These are phyloP conservation scores for Mirza zaza DNA, from an alignment of 2,113 vertebrate species.

Conservation along the genomic window DNA sequence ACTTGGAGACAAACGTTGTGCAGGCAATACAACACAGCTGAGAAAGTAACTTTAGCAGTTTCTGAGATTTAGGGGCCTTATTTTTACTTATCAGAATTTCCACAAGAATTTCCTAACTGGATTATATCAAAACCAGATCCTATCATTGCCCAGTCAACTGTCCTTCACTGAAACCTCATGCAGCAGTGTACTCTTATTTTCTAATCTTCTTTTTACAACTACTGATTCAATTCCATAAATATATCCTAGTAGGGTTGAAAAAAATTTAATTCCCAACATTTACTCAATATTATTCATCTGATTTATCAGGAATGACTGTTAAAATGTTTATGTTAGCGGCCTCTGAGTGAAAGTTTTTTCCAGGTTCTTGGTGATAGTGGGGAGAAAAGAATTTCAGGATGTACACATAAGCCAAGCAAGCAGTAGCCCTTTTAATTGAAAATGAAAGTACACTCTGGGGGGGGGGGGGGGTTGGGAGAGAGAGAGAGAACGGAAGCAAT, in stretches of 20 bases:
- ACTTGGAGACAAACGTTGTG: not conserved
- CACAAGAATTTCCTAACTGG: not conserved
- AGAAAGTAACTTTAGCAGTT: not conserved
- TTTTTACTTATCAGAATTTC: not conserved
- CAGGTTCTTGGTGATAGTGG: too few relatives aligned
- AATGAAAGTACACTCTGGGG: too few relatives aligned
- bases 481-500: too few relatives aligned
- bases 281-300: slow-evolving; percentile 55
- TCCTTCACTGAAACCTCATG: not conserved
- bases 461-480: too few relatives aligned
- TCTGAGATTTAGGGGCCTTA: not conserved
- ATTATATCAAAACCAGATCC: not conserved
- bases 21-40: not conserved
- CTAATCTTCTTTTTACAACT: not conserved
- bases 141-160: not conserved
- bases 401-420: too few relatives aligned
- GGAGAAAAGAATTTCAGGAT: too few relatives aligned
- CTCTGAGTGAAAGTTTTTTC: too few relatives aligned
- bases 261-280: slow-evolving; percentile 61
- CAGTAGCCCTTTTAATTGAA: too few relatives aligned
- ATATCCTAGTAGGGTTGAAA: not conserved
- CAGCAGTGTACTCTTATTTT: not conserved
- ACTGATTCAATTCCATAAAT: not conserved
- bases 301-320: slow-evolving; percentile 67
- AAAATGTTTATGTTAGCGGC: slow-evolving; percentile 42